A percentile compares a stretch with the other conserved stretches of the same genome.
Conservation (phyloP, 2,888 invertebrate species). For the Helleia helle region DNA sequence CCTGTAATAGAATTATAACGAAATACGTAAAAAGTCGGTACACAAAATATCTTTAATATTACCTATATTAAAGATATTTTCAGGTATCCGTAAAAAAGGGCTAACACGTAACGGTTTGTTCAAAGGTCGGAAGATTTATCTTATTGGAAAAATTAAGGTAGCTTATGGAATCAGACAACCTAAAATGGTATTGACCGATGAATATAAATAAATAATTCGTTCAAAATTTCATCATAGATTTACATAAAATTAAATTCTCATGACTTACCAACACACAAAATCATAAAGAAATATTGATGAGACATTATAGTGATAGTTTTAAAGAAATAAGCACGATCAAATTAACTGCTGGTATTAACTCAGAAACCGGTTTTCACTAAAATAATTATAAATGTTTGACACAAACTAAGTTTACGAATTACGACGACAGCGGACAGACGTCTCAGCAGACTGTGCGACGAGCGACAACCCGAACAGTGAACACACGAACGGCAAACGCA, state of each 20-base stretch:
- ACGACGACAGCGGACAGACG: too few relatives aligned
- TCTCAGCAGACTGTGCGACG: too few relatives aligned
- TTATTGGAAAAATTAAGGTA: background rate
- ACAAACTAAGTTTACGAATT: too few relatives aligned
- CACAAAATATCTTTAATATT: too few relatives aligned
- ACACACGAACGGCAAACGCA: too few relatives aligned
- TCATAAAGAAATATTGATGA: conserved; percentile 23
- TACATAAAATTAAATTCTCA: too few relatives aligned
- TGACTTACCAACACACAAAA: conserved; percentile 27
- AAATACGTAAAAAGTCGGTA: background rate
- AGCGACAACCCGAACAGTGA: too few relatives aligned
- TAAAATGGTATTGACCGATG: background rate
- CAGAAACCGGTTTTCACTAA: background rate
- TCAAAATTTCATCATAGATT: background rate
- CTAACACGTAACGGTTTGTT: background rate
- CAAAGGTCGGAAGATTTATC: background rate
- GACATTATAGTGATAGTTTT: conserved; percentile 20
- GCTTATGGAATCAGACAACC: too few relatives aligned
- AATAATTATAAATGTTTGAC: too few relatives aligned
- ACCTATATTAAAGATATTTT: too few relatives aligned
- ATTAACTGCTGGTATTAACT: background rate
- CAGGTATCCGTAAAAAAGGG: background rate
- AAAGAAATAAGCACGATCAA: background rate
- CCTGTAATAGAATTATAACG: background rate
- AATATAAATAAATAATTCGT: too few relatives aligned